These are phyloP conservation scores for Trachelus iudaicus DNA, from an alignment of 2,888 invertebrate genomes.

Conservation along the genomic window DNA sequence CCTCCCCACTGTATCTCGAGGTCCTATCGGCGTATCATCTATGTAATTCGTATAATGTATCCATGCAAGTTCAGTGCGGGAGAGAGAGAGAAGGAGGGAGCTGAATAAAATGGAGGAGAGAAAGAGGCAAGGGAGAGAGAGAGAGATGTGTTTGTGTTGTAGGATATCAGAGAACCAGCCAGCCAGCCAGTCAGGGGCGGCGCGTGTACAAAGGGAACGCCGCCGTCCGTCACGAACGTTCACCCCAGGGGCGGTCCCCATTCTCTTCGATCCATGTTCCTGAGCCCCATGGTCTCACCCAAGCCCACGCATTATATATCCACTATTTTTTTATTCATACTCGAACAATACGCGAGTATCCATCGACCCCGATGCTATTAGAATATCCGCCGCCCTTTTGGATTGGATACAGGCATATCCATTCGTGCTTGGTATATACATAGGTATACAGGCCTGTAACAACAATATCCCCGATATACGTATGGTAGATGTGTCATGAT, in stretches of 20 bases:
- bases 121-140: slow-evolving; percentile 1
- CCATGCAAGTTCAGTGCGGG: slow-evolving; percentile 18
- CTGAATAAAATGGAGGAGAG: background rate
- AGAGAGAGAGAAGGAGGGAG: slow-evolving; percentile 3
- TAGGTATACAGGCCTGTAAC: background rate
- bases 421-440: background rate
- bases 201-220: slow-evolving; percentile 45
- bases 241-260: slow-evolving; percentile 46
- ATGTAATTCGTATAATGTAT: slow-evolving; percentile 51
- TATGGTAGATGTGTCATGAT: background rate
- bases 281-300: slow-evolving; percentile 22
- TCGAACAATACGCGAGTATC: slow-evolving; percentile 10
- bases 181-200: slow-evolving; percentile 34
- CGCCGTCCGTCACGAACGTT: slow-evolving; percentile 48
- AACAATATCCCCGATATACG: background rate
- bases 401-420: background rate
- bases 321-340: slow-evolving; percentile 29
- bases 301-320: slow-evolving; percentile 43
- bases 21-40: slow-evolving; percentile 46
- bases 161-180: slow-evolving; percentile 36
- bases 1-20: slow-evolving; percentile 1
- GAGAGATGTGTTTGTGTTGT: slow-evolving; percentile 32
- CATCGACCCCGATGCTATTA: slow-evolving; percentile 7
- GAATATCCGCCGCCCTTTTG: background rate
- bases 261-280: slow-evolving; percentile 27